Evolutionary conservation across 2,888 invertebrate genomes (phyloP), one percentile per base, ranked within the genome.

Genomic region (Perizoma flavofasciatum): DNA sequence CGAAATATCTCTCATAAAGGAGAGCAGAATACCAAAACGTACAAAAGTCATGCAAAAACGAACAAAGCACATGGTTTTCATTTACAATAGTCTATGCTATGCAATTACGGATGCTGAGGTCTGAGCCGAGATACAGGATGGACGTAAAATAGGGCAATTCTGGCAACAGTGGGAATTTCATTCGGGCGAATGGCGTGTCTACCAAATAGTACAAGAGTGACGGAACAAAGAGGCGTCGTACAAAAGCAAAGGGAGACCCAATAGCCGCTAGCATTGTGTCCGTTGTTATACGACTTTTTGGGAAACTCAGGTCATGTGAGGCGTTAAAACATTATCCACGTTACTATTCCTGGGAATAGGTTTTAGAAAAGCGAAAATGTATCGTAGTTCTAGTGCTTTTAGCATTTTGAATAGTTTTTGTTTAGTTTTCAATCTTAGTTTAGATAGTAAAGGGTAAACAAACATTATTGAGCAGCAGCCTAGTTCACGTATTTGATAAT

Each of bases 191-290:
- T 47, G 61, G 56, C 50, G 59, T 61, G 49, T 60, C 63, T 49
- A 50, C 62, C 60, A 62, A 61, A 63, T 56, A 63, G 63, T 51
- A 52, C 50, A 52, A 49, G 48, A 63, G 62, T 69, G 69, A 65
- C 69, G 62, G 65, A 65, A 67, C 69, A 69, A 69, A 67, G 69
- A 62, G 56, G 50, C 59, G 58, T 49, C 51, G 43, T 55, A 61
- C 55, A 65, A 65, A 59, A 66, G 65, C 63, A 67, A 69, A 67
- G 55, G 47, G 61, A 59, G 49, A 57, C 55, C 61, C 54, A 59
- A 66, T 61, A 52, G 62, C 66, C 61, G 60, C 55, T 53, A 51
- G 63, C 9, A 33, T 52, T 51, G 61, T 62, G 47, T 56, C 61
- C 69, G 46, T 61, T 65, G 59, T 34, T 43, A 56, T 10, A 57